Percentiles rank a stretch among this genome's conserved stretches.
These are phyloP conservation scores for Diprion similis DNA, from an alignment of 1,140 invertebrate genomes.

Conservation along the genomic window DNA sequence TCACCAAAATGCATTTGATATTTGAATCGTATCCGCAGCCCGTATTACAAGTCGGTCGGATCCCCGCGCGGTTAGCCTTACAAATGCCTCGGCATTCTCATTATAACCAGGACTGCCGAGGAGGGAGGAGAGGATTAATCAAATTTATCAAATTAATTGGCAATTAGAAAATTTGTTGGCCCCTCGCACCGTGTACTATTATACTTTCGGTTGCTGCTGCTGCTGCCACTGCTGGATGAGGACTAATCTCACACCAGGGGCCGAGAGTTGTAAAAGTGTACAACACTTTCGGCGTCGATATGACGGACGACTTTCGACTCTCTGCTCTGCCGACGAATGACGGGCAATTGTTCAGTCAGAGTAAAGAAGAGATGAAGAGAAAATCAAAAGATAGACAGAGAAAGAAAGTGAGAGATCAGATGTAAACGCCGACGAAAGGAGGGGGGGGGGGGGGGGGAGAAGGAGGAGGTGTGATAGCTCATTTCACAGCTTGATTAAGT, in stretches of 20 bases:
- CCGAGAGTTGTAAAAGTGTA: background rate
- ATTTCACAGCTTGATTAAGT: no score
- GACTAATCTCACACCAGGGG: background rate
- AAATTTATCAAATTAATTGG: conserved; percentile 40
- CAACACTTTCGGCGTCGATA: conserved; percentile 4
- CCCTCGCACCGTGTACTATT: background rate
- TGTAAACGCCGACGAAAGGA: no score
- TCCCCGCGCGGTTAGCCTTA: background rate
- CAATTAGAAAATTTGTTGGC: conserved; percentile 29
- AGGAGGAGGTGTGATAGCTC: no score
- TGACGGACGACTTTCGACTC: background rate
- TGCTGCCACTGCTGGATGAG: background rate
- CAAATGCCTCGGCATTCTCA: conserved; percentile 5
- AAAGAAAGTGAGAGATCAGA: no score
- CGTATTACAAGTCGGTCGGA: background rate
- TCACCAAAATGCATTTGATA: conserved; percentile 2
- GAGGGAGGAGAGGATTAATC: conserved; percentile 26
- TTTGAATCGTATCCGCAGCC: conserved; percentile 10
- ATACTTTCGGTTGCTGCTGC: no score
- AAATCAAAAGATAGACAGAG: no score
- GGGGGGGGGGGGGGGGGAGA: no score
- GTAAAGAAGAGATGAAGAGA: background rate
- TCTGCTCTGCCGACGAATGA: no score
- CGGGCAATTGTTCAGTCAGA: background rate
- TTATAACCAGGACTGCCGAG: background rate